Evolutionary conservation across 2,888 invertebrate species (phyloP).

Genomic region (Synergus umbraculus): DNA sequence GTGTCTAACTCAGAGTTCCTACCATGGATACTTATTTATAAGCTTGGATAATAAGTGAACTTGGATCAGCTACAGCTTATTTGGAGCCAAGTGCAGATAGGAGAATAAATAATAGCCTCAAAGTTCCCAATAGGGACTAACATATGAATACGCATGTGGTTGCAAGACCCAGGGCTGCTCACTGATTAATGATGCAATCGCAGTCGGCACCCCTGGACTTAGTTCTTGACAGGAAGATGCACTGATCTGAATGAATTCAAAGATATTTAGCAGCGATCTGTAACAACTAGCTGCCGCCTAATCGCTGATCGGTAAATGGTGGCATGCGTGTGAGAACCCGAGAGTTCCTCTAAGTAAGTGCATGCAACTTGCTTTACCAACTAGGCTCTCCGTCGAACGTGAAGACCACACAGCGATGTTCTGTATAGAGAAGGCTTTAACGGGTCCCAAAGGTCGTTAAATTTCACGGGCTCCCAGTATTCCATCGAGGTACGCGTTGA

Average conservation of each 20-base stretch:
- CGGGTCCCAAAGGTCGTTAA: slow-evolving; percentile 50
- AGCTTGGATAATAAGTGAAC: background rate
- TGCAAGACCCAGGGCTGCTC: background rate
- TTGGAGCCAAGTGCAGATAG: background rate
- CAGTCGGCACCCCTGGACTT: background rate
- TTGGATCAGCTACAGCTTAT: background rate
- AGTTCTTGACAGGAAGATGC: background rate
- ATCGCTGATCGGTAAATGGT: slow-evolving; percentile 53
- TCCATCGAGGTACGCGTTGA: slow-evolving; percentile 32
- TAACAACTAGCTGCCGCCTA: slow-evolving; percentile 57
- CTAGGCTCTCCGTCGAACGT: slow-evolving; percentile 48
- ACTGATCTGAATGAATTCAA: background rate
- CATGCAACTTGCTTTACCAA: slow-evolving; percentile 53
- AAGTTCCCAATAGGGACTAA: background rate
- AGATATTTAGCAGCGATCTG: slow-evolving; percentile 59
- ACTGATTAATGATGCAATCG: background rate
- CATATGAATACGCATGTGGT: background rate
- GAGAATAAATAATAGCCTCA: background rate
- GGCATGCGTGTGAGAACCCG: slow-evolving; percentile 52
- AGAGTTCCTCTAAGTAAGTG: slow-evolving; percentile 50
- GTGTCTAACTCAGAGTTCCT: too few species aligned
- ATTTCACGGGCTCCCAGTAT: slow-evolving; percentile 47
- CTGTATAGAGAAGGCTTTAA: slow-evolving; percentile 46
- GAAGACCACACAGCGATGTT: slow-evolving; percentile 53
- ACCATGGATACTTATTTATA: background rate